Base-by-base conservation (phyloP, 2,113 vertebrate genomes). In the Nycticryphes semicollaris region DNA sequence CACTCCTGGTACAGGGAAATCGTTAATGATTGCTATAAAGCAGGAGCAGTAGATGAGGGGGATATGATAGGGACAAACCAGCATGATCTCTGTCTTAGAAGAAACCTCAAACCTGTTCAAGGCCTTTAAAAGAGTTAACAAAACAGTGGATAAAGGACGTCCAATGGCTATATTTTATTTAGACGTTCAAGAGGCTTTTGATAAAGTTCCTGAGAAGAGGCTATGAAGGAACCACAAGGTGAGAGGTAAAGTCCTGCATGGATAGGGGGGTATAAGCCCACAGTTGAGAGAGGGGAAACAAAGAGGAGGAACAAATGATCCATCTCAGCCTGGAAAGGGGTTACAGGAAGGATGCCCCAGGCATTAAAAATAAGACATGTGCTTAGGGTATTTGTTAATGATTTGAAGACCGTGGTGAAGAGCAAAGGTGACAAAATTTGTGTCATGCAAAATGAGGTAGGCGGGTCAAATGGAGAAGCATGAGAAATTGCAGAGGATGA, bases 371-470 rank as follows among this genome's bases (percentile, higher is more conserved):
- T 57, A 47, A 86, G 64, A 54, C 4, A 7, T 39, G 59, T 96
- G 37, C 89, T 90, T 90, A 54, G 67, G 67, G 69, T 96, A 93
- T 82, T 96, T 98, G 84, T 96, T 96, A 95, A 94, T 92, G 56
- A 95, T 88, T 83, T 94, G 67, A 95, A 97, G 95, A 82, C n/a
- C 28, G 14, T 11, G 15, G 37, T 57, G 27, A 91, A 87, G 80
- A 79, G 75, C 84, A 93, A 94, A 89, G 78, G 81, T 92, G 77
- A 60, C 67, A 91, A 97, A 94, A 80, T 87, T 89, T 82, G 60
- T 97, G 90, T 87, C 96, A 91, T 72, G 95, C 37, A 78, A 96
- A 97, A 97, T 97, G 90, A 95, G 69, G 33, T 56, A 86, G 86
- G 64, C 60, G 68, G 35, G 69, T 84, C 77, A 95, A 82, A 67